A percentile compares a stretch with the other conserved stretches of the same genome.
Conservation (phyloP, 1,140 invertebrate genomes). For the Nephila pilipes region DNA sequence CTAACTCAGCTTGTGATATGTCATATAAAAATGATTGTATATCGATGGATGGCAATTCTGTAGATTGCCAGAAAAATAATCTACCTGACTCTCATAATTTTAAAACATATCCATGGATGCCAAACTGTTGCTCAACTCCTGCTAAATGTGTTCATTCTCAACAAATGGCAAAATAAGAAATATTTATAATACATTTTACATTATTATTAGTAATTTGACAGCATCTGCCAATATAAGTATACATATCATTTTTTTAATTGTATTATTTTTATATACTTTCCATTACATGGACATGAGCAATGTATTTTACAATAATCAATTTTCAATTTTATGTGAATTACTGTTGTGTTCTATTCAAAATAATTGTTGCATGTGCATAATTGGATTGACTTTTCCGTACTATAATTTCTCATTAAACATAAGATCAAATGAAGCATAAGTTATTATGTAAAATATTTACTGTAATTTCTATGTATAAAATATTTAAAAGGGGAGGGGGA, state of each 20-base stretch:
- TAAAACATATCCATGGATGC: slow-evolving; percentile 22
- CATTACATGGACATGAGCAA: background rate
- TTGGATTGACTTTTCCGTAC: too few species aligned
- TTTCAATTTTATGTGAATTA: background rate
- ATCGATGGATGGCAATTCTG: background rate
- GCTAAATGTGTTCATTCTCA: slow-evolving; percentile 22
- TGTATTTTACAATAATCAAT: background rate
- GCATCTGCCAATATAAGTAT: slow-evolving; percentile 3
- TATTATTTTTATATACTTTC: background rate
- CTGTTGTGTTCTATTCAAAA: background rate
- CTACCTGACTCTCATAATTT: background rate
- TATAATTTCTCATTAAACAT: too few species aligned
- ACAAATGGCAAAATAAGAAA: background rate
- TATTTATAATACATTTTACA: background rate
- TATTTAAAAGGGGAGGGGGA: too few species aligned
- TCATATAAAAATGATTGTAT: slow-evolving; percentile 19
- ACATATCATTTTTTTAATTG: slow-evolving; percentile 3
- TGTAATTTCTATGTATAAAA: too few species aligned
- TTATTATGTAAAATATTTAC: too few species aligned
- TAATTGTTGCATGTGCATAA: background rate
- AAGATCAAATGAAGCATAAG: too few species aligned
- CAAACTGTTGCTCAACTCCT: slow-evolving; percentile 59
- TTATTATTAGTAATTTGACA: background rate
- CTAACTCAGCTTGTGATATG: slow-evolving; percentile 56
- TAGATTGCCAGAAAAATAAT: background rate